Conservation (phyloP, 2,888 invertebrate species). For the Latrodectus hesperus region DNA sequence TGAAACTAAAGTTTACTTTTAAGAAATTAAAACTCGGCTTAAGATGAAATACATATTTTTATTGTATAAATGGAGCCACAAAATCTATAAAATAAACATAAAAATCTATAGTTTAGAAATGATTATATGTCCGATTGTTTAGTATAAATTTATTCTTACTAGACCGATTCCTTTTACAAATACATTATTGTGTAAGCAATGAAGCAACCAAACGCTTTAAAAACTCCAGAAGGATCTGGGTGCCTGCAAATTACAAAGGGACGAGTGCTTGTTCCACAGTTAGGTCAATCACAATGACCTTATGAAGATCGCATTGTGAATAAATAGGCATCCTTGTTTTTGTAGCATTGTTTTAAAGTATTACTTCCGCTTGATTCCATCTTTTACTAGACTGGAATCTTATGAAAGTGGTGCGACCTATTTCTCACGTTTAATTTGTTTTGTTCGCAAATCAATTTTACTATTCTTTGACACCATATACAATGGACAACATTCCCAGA, state of each 20-base stretch:
- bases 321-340: neutral
- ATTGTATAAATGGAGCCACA: no score
- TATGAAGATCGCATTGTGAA: neutral
- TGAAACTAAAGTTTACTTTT: no score
- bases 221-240: neutral
- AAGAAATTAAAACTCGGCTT: no score
- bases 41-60: no score
- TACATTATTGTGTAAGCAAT: no score
- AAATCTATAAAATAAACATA: no score
- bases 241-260: neutral
- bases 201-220: neutral
- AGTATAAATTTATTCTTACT: no score
- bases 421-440: neutral
- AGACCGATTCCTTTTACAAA: no score
- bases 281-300: conserved; percentile 1
- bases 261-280: neutral
- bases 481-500: no score
- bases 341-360: neutral
- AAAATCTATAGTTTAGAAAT: no score
- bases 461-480: no score
- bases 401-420: neutral
- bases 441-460: neutral
- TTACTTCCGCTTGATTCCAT: neutral
- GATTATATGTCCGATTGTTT: no score
- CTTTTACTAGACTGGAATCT: neutral